Evolutionary conservation across 1,140 invertebrate species (phyloP), one percentile per base, ranked within the genome.

Genomic region (Diplogasteroides magnus): DNA sequence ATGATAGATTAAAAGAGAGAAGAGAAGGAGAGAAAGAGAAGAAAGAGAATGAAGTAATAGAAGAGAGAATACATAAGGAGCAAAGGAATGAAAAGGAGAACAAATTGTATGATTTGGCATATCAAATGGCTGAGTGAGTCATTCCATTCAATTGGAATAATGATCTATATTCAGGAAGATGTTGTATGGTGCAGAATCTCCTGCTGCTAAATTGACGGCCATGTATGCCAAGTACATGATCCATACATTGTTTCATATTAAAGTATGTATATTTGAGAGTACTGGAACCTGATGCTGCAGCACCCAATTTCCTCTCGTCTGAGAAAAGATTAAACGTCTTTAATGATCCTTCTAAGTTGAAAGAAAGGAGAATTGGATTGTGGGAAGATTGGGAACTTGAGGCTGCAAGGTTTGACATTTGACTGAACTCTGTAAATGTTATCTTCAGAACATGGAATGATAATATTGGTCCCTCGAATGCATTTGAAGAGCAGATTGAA

Each of bases 401-500:
- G 31, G 70, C 70, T 2, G 73, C 67, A 31, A 72, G 23, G 72
- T 74, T 69, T 1, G 11, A 2, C 29, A 31, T 25, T 60, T 29
- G 31, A 32, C 57, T 56, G 2, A 14, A 29, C n/a, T 70, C 68
- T 62, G 29, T 61, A 2, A 32, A 19, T 14, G 13, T 64, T 67
- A 11, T 55, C 69, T 70, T 66, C 58, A 74, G 71, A 15, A 68
- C 72, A 28, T 64, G 55, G 31, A 73, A 77, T 31, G 19, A 68
- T 57, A 67, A 67, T 1, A 60, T 77, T 48, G 75, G 68, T 3
- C 93, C 94, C 0, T 82, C 85, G 3, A 97, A 97, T 86, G 89
- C 90, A 77, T 96, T 93, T 83, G 89, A 87, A 84, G 91, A 97
- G 86, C 90, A 94, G 88, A 91, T 93, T 65, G 78, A 89, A 59